Conservation (phyloP, 2,888 invertebrate genomes). For the Chymomyza caudatula region DNA sequence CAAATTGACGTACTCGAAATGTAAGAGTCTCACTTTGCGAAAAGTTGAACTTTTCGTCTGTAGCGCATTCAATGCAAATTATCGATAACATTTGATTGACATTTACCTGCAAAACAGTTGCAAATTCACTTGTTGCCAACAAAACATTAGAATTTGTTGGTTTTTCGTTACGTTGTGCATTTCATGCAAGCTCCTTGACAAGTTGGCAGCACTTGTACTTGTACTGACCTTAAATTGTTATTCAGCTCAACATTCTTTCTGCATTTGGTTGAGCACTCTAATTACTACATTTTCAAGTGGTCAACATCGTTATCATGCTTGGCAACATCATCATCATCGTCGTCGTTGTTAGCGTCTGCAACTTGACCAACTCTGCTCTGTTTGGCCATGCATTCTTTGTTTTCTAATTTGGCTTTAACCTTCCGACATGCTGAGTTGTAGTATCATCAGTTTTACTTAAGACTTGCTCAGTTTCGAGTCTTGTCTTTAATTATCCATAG, state of each 20-base stretch:
- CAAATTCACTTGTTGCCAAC: too few species aligned
- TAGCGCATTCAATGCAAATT: too few species aligned
- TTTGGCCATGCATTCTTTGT: constrained; percentile 62
- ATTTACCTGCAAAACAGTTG: too few species aligned
- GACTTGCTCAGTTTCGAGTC: background rate
- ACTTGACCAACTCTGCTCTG: constrained; percentile 15
- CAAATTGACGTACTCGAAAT: too few species aligned
- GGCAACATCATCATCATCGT: background rate
- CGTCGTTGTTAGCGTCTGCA: background rate
- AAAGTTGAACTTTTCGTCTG: too few species aligned
- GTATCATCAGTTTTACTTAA: too few species aligned
- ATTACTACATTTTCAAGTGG: background rate
- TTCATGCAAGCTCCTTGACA: background rate
- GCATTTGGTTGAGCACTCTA: background rate
- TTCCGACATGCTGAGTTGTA: constrained; percentile 22
- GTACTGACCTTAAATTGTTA: background rate
- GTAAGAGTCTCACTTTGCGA: too few species aligned
- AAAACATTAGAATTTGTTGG: too few species aligned
- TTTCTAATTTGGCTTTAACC: constrained; percentile 64
- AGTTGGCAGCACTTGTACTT: background rate
- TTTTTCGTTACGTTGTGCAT: too few species aligned
- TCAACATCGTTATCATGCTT: background rate
- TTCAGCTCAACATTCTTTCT: background rate
- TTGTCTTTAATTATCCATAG: background rate
- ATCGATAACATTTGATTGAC: too few species aligned